phyloP scores from a whole-genome alignment of 2,113 vertebrate species.

The Actinemys pallida region DNA sequence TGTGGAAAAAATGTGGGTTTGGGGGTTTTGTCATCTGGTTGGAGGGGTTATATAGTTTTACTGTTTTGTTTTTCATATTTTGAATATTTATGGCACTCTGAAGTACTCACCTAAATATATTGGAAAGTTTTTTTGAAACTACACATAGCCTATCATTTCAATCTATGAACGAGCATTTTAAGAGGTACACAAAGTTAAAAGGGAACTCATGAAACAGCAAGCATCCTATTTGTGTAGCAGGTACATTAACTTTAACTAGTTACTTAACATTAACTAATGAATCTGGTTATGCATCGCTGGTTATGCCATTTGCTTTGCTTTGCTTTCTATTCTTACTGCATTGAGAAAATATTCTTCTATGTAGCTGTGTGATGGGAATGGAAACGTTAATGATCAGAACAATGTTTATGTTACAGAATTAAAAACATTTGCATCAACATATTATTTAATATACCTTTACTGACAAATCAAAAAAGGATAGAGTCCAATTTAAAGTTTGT shows the following conservation, averaged over 20 bases:
- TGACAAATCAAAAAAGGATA: background rate
- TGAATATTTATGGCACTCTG: background rate
- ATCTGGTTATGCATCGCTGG: background rate
- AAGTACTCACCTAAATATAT: background rate
- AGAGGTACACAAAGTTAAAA: background rate
- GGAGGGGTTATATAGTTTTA: background rate
- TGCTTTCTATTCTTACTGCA: background rate
- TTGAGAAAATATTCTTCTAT: background rate
- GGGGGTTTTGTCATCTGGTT: background rate
- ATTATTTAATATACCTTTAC: background rate
- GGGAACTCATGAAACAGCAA: background rate
- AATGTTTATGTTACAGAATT: background rate
- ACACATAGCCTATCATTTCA: background rate
- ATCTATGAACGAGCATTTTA: background rate
- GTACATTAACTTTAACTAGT: no score
- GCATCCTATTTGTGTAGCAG: background rate
- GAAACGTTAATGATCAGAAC: background rate
- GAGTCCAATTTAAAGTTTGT: background rate
- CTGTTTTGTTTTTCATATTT: background rate
- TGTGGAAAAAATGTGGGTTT: background rate
- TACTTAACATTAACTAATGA: background rate
- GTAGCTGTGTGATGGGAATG: accelerated
- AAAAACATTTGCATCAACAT: background rate
- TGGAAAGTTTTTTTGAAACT: background rate
- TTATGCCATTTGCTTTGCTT: background rate